Evolutionary conservation across 2,797 vertebrate genomes (phyloP), one percentile per base, ranked within the genome.

Genomic region (Spatula versicolor): DNA sequence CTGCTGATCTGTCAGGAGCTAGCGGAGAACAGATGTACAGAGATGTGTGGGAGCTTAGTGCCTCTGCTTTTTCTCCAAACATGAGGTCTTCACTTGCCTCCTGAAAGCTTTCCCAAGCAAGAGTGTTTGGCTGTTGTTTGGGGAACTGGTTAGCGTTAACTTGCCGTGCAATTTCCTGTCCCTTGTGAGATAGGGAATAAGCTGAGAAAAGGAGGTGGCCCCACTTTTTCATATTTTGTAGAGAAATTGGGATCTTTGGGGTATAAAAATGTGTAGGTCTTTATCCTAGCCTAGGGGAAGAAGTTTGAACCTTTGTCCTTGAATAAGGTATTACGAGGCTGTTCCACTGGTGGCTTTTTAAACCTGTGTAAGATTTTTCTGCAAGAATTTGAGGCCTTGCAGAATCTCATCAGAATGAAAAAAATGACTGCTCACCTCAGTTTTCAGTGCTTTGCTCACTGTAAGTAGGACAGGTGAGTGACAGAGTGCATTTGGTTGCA

Each of bases 91-190:
- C 0, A 1, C 48, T 83, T 92, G 58, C 56, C 75, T 82, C 56
- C 85, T 72, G 77, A 93, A 92, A 90, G 72, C 64, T 80, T 93
- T 94, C 78, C 87, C 83, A 50, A 86, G 88, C 37, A 68, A 55
- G 71, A 6, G 72, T 41, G 56, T 90, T 86, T 94, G 92, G 48
- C 78, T 85, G 58, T 71, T 93, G 78, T 83, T 83, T 86, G 81
- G 75, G 89, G 68, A 95, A 31, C 78, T 86, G 95, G 81, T 90
- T 88, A 90, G 50, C 81, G n/a, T 94, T 96, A 95, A 74, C 64
- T 80, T 5, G 2, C 80, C 28, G 64, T 90, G 92, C 86, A 94
- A 97, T 95, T 94, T 94, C 96, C 88, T 92, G 90, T 86, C 75
- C 52, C 90, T 93, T 90, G 43, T 74, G 50, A 88, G 78, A 43